Evolutionary conservation across 2,888 invertebrate genomes (phyloP).

Genomic region (Diarsia brunnea): DNA sequence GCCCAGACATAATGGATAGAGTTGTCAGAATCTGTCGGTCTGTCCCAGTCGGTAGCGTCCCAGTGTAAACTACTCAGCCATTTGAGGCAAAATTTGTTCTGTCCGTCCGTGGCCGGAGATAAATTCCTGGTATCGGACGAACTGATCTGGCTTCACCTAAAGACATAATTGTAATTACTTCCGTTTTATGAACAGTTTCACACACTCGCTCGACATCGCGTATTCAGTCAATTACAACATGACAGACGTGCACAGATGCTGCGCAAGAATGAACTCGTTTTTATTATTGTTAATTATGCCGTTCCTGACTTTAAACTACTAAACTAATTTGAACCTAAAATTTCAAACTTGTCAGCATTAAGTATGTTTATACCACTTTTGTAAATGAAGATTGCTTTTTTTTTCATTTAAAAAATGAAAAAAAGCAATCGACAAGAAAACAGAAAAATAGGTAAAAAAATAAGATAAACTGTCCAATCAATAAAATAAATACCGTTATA

Average conservation of each 20-base stretch:
- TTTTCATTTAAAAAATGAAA: no score
- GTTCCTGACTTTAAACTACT: not conserved
- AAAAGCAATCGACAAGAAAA: conserved; percentile 17
- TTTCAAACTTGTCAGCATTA: not conserved
- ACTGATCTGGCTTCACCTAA: not conserved
- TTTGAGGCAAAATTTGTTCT: not conserved
- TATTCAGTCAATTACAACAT: not conserved
- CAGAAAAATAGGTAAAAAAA: conserved; percentile 30
- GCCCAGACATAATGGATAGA: no score
- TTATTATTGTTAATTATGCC: not conserved
- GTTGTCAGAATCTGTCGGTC: no score
- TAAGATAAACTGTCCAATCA: conserved; percentile 43
- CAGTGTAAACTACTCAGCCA: not conserved
- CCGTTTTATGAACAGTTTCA: not conserved
- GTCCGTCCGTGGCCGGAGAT: not conserved
- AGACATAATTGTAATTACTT: not conserved
- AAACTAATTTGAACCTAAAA: not conserved
- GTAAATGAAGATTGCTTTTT: not conserved
- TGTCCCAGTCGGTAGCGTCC: no score
- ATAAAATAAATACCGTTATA: conserved; percentile 57
- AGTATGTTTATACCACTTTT: not conserved
- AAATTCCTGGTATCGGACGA: not conserved
- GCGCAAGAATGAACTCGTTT: not conserved
- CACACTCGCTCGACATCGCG: not conserved
- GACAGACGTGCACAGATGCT: not conserved